Evolutionary conservation across 2,797 vertebrate species (phyloP).

Genomic region (Poeciliopsis presidionis): DNA sequence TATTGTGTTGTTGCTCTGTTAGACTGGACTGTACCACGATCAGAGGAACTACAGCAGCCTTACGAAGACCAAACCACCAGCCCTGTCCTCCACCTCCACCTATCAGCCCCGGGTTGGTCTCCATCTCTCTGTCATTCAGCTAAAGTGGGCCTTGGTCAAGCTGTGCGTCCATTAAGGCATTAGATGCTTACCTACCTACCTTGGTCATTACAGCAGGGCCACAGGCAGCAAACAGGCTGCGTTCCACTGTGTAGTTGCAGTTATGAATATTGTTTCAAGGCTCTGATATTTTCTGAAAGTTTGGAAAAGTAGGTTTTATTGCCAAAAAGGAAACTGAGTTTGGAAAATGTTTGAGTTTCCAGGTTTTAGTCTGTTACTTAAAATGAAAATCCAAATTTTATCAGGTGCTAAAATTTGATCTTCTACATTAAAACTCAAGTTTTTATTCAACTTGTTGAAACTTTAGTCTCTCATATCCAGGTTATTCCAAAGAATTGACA

Average conservation of each 20-base stretch:
- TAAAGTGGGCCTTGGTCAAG: slow-evolving; percentile 13
- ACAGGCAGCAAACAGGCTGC: no score
- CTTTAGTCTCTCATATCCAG: no score
- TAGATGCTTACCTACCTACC: slow-evolving; percentile 19
- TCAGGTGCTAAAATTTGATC: neutral
- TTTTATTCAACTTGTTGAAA: neutral
- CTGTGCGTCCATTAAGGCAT: slow-evolving; percentile 3
- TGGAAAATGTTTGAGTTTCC: no score
- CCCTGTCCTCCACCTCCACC: slow-evolving; percentile 72
- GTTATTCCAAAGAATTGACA: neutral
- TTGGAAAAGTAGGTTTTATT: neutral
- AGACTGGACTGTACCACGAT: slow-evolving; percentile 94
- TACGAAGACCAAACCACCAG: slow-evolving; percentile 84
- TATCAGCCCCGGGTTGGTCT: slow-evolving; percentile 82
- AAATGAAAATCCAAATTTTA: neutral
- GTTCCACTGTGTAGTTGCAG: neutral
- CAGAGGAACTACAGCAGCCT: slow-evolving; percentile 94
- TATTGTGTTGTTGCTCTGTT: slow-evolving; percentile 60
- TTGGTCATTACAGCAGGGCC: slow-evolving; percentile 1
- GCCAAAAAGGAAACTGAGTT: neutral
- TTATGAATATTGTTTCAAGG: neutral
- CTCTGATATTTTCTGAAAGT: neutral
- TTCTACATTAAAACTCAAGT: neutral
- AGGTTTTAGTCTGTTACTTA: neutral
- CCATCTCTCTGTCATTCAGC: slow-evolving; percentile 36